Conservation (phyloP, 2,113 vertebrate genomes). For the Indri indri region DNA sequence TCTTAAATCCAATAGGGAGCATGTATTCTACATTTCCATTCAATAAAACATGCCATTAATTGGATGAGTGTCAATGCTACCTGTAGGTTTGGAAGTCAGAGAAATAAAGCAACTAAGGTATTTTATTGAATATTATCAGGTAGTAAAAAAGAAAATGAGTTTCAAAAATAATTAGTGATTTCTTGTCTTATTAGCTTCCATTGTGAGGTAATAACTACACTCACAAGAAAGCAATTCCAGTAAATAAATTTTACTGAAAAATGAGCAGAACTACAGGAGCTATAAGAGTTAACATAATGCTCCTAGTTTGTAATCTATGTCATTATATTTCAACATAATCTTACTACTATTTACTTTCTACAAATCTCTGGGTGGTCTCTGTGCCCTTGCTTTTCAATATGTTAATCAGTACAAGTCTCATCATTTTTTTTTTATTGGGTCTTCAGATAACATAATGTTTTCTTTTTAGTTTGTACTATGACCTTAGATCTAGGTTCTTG, state of each 20-base stretch:
- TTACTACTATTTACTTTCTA: conserved; percentile 43
- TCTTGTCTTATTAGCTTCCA: conserved; percentile 38
- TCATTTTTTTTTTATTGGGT: background rate
- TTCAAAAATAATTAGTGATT: conserved; percentile 44
- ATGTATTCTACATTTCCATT: background rate
- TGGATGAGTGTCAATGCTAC: background rate
- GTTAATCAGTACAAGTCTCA: background rate
- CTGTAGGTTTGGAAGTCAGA: background rate
- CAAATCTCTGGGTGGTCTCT: background rate
- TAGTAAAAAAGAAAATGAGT: conserved; percentile 43
- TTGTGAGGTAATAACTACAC: background rate
- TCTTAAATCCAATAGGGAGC: background rate
- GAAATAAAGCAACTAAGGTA: conserved; percentile 35
- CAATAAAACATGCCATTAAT: background rate
- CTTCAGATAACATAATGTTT: background rate
- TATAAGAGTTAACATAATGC: background rate
- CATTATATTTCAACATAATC: conserved; percentile 35
- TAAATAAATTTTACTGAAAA: conserved; percentile 54
- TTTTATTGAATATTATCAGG: conserved; percentile 4
- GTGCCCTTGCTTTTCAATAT: background rate
- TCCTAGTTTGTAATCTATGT: conserved; percentile 28
- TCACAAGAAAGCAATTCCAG: background rate
- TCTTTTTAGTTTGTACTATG: background rate
- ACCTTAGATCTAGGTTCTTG: background rate
- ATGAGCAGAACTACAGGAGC: conserved; percentile 28